These are phyloP conservation scores for Cossypha heuglini DNA, from an alignment of 2,797 vertebrate genomes.

Conservation along the genomic window DNA sequence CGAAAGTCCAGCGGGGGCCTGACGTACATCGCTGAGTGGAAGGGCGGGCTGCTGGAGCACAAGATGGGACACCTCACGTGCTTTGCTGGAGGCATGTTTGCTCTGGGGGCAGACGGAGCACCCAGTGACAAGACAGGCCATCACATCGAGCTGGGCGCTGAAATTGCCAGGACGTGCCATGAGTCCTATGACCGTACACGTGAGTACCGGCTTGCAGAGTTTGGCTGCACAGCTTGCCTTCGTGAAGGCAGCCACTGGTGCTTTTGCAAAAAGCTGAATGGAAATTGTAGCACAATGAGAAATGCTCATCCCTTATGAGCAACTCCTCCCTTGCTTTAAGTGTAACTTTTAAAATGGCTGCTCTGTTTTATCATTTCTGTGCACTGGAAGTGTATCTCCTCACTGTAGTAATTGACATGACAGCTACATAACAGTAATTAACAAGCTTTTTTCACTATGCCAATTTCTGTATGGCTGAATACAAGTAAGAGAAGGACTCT, in stretches of 20 bases:
- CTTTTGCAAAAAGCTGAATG: not conserved
- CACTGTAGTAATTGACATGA: not conserved
- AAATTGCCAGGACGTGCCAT: conserved; percentile 93
- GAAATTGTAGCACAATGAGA: not conserved
- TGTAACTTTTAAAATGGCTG: not conserved
- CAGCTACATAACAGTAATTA: not conserved
- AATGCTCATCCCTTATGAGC: not conserved
- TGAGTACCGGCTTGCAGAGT: conserved; percentile 49
- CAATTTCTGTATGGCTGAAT: not conserved
- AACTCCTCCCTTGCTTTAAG: not conserved
- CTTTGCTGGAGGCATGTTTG: conserved; percentile 97
- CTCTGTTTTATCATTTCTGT: not conserved
- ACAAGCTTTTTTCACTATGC: not conserved
- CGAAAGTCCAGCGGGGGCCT: conserved; percentile 90
- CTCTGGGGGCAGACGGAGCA: conserved; percentile 90
- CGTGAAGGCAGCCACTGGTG: not conserved
- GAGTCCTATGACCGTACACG: conserved; percentile 94
- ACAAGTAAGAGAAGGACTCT: not conserved
- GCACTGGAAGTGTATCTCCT: not conserved
- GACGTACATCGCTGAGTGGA: conserved; percentile 97
- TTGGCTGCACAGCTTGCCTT: not conserved
- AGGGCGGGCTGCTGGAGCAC: conserved; percentile 94
- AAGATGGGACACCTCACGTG: conserved; percentile 99
- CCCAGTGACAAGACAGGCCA: conserved; percentile 85
- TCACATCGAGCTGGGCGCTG: conserved; percentile 92